A percentile compares a stretch with the other conserved stretches of the same genome.
phyloP scores from a whole-genome alignment of 2,888 invertebrate species.

The Ceraclea dissimilis region DNA sequence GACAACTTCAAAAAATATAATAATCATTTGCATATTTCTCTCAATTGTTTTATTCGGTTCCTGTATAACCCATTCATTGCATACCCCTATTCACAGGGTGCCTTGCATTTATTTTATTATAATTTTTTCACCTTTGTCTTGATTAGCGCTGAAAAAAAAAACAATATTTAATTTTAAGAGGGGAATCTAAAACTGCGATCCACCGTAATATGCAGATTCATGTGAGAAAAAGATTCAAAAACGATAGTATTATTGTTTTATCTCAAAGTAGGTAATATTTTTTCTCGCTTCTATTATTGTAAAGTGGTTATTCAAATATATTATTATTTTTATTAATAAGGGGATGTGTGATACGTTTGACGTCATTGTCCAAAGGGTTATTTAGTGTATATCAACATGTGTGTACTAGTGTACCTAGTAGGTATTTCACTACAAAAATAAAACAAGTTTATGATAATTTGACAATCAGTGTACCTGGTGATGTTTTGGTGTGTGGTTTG shows the following conservation, averaged over 20 bases:
- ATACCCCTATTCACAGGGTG: conserved; percentile 18
- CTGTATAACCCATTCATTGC: conserved; percentile 7
- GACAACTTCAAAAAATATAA: neutral
- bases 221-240: conserved; percentile 12
- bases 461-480: neutral
- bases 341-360: neutral
- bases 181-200: neutral
- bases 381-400: neutral
- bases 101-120: conserved; percentile 12
- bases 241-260: conserved; percentile 13
- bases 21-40: conserved; percentile 13
- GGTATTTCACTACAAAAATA: neutral
- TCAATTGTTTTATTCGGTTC: conserved; percentile 20
- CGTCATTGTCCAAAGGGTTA: neutral
- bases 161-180: conserved; percentile 2
- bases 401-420: too few relatives aligned
- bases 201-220: neutral
- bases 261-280: neutral
- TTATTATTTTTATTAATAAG: neutral
- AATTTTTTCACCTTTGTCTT: conserved; percentile 17
- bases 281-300: neutral
- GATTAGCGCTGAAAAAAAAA: conserved; percentile 13
- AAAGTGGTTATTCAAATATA: conserved; percentile 15
- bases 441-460: neutral
- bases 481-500: neutral